Evolutionary conservation across 2,888 invertebrate genomes (phyloP).

Genomic region (Agrotis segetum): DNA sequence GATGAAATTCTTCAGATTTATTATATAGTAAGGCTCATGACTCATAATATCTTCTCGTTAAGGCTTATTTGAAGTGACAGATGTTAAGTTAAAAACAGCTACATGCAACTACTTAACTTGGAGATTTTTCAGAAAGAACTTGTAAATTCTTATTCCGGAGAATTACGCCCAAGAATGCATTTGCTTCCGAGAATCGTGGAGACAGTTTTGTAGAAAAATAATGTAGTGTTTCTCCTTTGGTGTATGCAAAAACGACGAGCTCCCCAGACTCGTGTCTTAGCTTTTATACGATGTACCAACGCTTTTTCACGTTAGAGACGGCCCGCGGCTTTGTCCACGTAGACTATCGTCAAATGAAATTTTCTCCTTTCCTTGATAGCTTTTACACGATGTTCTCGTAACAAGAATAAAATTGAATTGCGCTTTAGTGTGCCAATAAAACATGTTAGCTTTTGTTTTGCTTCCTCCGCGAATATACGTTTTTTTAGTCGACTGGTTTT

Average conservation of each 20-base stretch:
- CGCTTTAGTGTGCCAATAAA: constrained; percentile 49
- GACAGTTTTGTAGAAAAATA: constrained; percentile 44
- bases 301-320: constrained; percentile 36
- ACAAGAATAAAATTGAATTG: constrained; percentile 51
- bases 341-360: constrained; percentile 47
- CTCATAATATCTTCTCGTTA: constrained; percentile 2
- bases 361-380: constrained; percentile 46
- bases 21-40: neutral
- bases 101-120: neutral
- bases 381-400: constrained; percentile 50
- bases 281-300: constrained; percentile 32
- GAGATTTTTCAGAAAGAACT: neutral
- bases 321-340: constrained; percentile 46
- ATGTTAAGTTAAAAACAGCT: constrained; percentile 1
- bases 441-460: constrained; percentile 55
- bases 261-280: constrained; percentile 38
- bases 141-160: constrained; percentile 16
- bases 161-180: constrained; percentile 40
- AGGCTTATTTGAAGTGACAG: constrained; percentile 5
- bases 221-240: constrained; percentile 49
- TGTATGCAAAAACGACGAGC: constrained; percentile 45
- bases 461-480: constrained; percentile 30
- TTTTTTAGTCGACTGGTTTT: constrained; percentile 33
- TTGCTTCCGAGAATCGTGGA: constrained; percentile 22
- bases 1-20: constrained; percentile 17